Base-by-base conservation (phyloP, 2,888 invertebrate species). In the Vanessa cardui region DNA sequence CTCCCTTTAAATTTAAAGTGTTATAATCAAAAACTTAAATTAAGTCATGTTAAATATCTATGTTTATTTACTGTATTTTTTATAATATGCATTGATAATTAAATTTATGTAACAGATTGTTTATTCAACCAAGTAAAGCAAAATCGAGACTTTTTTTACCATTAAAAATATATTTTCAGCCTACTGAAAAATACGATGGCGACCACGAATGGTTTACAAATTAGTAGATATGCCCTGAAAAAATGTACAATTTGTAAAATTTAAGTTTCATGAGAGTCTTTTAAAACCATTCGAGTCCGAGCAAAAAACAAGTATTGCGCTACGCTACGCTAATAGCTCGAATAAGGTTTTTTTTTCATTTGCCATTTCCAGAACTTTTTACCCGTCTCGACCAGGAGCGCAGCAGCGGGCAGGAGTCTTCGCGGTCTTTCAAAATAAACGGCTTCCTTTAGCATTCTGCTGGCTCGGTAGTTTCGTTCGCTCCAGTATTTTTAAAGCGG, bases 401-500 rank as follows among this genome's bases (percentile, higher is more conserved):
- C 64, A 72, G 73, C 78, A 78, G 80, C 80, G 80, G 81, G 78
- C 70, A 69, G 69, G 71, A 74, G 77, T 77, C 78, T 78, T 79
- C 74, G 75, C 80, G 86, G 83, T 84, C 84, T 89, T 86, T 86
- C 84, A 87, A 88, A 88, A 89, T 88, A 89, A 89, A 89, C 88
- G 85, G 86, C 83, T 88, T 88, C 88, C 85, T 88, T 86, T 84
- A 85, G 80, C 85, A 80, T 85, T 87, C 82, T 83, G 85, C 85
- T 83, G 80, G 81, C 83, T 82, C 81, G 80, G 86, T 85, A 87
- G 88, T 86, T 87, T 85, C 78, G 75, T 84, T 80, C 85, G 86
- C 85, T 85, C 87, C 83, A 84, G 89, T 90, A 90, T 92, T 92
- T 92, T 92, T 90, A 90, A 91, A 91, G 85, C 92, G 90, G 90